Evolutionary conservation across 2,888 invertebrate species (phyloP).

Genomic region (Drosophila phalerata): DNA sequence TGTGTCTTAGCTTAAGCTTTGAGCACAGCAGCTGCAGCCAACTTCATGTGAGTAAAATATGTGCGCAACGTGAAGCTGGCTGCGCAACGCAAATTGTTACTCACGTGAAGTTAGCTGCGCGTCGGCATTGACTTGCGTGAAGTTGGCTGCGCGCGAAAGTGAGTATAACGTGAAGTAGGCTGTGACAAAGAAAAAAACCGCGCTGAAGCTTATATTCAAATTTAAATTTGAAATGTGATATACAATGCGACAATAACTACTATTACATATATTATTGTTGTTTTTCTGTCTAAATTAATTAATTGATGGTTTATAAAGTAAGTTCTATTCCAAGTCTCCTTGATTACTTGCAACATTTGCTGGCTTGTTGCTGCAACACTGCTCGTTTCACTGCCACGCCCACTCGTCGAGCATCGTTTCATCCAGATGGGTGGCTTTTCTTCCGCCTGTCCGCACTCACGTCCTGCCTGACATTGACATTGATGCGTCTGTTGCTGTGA

Average conservation of each 20-base stretch:
- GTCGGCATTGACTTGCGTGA: background rate
- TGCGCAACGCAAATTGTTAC: background rate
- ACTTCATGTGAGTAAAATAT: background rate
- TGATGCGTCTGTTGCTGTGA: constrained; percentile 64
- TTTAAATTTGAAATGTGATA: background rate
- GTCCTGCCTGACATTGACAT: constrained; percentile 67
- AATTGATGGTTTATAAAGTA: constrained; percentile 1
- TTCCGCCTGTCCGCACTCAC: constrained; percentile 58
- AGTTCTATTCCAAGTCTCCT: background rate
- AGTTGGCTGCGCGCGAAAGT: background rate
- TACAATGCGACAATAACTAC: too few species aligned
- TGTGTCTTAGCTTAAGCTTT: background rate
- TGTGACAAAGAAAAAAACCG: background rate
- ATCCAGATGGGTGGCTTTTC: constrained; percentile 54
- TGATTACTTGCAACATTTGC: constrained; percentile 17
- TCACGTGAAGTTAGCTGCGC: constrained; percentile 4
- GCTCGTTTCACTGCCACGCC: constrained; percentile 20
- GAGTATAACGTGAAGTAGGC: background rate
- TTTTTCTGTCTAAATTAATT: too few species aligned
- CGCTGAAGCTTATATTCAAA: background rate
- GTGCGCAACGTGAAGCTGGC: background rate
- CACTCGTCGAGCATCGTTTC: constrained; percentile 19
- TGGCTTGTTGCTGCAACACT: constrained; percentile 21
- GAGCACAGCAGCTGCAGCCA: background rate
- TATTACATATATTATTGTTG: too few species aligned